Evolutionary conservation across 2,888 invertebrate genomes (phyloP), one percentile per base, ranked within the genome.

Genomic region (Torymus texanus): DNA sequence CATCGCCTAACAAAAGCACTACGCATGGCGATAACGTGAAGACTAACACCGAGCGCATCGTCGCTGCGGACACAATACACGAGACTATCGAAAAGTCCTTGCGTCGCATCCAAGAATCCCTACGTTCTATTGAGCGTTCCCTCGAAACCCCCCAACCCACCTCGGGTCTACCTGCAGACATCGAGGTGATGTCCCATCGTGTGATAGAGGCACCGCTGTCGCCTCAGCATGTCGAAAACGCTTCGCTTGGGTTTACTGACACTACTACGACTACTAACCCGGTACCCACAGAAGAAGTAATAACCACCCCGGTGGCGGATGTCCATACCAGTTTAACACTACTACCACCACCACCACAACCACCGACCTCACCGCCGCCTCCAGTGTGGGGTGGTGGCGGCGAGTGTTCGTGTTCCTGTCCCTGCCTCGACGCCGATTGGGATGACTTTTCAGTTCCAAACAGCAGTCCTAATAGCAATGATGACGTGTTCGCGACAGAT

Each of bases 391-490:
- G 94, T 67, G 94, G 94, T 66, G 94, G 94, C 61, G 94, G 94
- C 61, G 93, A 93, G 86, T 95, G 95, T 88, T 93, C 94, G 86
- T 95, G 95, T 88, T 93, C 94, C 87, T 95, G 95, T 88, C 95
- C 95, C 55, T 92, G 93, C 87, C 51, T 61, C n/a, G 56, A 68
- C 5, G 2, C 68, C 29, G 71, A 59, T 50, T 75, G 62, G 59
- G 62, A 41, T 53, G 81, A 75, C 1, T 66, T 62, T 29, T 24
- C 61, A 56, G 62, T 16, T 10, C 11, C 12, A 16, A 81, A 80
- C 50, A 81, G 80, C 59, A 73, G 81, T 11, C 65, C 66, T 14
- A 29, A 62, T 66, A 1, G 78, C 66, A 72, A 81, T 14, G 80
- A 81, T n/a, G 75, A 82, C 59, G 5, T 8, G 41, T 72, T 71